Percentiles rank a stretch among this genome's conserved stretches.
phyloP scores from a whole-genome alignment of 2,888 invertebrate genomes.

The Rhingia rostrata region DNA sequence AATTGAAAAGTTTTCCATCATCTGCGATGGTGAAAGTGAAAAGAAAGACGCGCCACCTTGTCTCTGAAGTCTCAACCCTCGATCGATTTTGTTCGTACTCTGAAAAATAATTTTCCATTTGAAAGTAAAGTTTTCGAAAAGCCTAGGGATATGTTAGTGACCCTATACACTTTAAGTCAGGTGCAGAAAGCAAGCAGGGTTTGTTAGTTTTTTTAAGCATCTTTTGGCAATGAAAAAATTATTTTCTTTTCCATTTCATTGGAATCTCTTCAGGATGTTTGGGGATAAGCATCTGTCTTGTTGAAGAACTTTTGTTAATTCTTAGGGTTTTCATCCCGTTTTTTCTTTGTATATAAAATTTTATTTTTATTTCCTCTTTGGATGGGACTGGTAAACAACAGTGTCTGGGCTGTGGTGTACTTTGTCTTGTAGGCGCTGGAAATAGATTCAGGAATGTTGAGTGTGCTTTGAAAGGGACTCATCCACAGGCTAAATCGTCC shows the following conservation, averaged over 20 bases:
- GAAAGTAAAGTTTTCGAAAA: conserved; percentile 41
- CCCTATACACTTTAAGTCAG: conserved; percentile 56
- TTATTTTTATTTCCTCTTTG: conserved; percentile 24
- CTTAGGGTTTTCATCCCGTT: conserved; percentile 48
- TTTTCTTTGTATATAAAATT: conserved; percentile 18
- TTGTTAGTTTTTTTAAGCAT: background rate
- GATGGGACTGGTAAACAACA: background rate
- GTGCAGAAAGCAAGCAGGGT: conserved; percentile 41
- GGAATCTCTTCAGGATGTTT: conserved; percentile 22
- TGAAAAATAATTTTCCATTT: conserved; percentile 55
- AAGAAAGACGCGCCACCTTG: conserved; percentile 1
- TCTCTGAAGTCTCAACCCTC: conserved; percentile 7
- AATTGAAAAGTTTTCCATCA: conserved; percentile 68
- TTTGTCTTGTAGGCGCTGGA: conserved; percentile 45
- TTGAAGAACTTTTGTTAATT: conserved; percentile 62
- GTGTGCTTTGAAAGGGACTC: conserved; percentile 31
- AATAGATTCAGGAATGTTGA: conserved; percentile 42
- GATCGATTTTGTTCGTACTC: conserved; percentile 51
- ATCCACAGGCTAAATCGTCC: conserved; percentile 51
- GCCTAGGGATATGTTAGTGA: conserved; percentile 22
- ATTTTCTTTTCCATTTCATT: conserved; percentile 62
- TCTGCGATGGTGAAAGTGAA: conserved; percentile 49
- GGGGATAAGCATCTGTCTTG: conserved; percentile 63
- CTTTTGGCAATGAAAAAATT: conserved; percentile 5
- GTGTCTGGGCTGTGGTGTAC: conserved; percentile 49